Evolutionary conservation across 2,797 vertebrate genomes (phyloP).

Genomic region (Gobio occitaniae): DNA sequence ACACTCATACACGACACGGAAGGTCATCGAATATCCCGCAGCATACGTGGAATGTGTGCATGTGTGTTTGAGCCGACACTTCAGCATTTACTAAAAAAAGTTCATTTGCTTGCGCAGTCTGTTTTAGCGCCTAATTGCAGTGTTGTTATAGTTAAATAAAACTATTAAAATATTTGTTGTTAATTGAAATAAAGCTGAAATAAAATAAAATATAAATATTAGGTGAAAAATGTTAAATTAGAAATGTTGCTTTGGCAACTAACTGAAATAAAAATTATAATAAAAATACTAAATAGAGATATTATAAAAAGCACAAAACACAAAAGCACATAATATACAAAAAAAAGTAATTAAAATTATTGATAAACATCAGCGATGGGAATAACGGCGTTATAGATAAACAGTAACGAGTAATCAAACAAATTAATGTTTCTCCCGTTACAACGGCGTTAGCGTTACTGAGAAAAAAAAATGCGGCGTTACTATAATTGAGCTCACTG

Average conservation of each 20-base stretch:
- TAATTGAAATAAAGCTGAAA: neutral
- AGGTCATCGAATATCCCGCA: conserved; percentile 68
- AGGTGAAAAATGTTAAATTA: neutral
- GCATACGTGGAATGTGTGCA: conserved; percentile 50
- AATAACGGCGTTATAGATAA: too few species aligned
- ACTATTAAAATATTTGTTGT: neutral
- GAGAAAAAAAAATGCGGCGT: too few species aligned
- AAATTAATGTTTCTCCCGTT: too few species aligned
- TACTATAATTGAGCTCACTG: too few species aligned
- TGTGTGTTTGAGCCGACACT: conserved; percentile 15
- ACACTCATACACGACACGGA: conserved; percentile 57
- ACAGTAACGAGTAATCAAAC: too few species aligned
- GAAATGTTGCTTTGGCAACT: neutral
- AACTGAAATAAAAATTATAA: neutral
- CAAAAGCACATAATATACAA: neutral
- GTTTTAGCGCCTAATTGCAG: neutral
- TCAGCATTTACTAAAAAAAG: neutral
- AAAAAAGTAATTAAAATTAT: too few species aligned
- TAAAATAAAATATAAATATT: neutral
- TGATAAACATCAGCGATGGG: too few species aligned
- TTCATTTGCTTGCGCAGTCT: neutral
- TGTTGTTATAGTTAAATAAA: neutral
- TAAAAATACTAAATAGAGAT: too few species aligned
- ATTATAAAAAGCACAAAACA: neutral
- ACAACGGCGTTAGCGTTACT: too few species aligned